Base-by-base conservation (phyloP, 2,113 vertebrate species). In the Myotis brandtii region DNA sequence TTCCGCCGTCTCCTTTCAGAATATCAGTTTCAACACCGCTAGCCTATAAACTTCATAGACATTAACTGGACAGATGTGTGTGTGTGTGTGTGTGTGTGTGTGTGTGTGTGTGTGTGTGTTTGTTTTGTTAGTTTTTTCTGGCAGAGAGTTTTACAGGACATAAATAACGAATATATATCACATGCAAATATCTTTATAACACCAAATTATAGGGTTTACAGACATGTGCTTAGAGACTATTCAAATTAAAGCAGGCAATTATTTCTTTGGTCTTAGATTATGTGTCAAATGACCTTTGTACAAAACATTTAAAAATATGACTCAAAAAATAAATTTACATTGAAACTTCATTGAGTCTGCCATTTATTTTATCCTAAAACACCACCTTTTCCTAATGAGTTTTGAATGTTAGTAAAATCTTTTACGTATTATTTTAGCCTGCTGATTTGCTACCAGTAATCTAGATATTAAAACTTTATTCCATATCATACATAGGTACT, bases 21-120 rank as follows among this genome's bases (percentile, higher is more conserved):
- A 9, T n/a, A 17, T 67, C 64, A n/a, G 87, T 89, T 97, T 89
- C 92, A 97, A 93, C 89, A 95, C 40, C 23, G 73, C 56, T 70
- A 93, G 70, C 89, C 75, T 62, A 87, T 59, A 93, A 89, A 96
- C 34, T 86, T 92, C 86, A 91, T 84, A 66, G 83, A 72, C 46
- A 32, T 81, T 86, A 96, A 80, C 40, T 80, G 88, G 85, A 81
- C 54, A 94, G 34, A 94, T 62, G 84, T 59, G 84, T 79, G 54
- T 52, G 27, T 48, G 20, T 56, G 20, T 52, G 40, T 43, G 40
- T 43, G 40, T 70, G 20, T 84, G 59, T 17, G 13, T 72, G 2
- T 43, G 11, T 27, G 46, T 46, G 46, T 70, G 21, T 84, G 59
- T 18, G 13, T 72, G 2, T 43, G 8, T 27, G 23, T 80, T 91